Base-by-base conservation (phyloP, 2,113 vertebrate species). In the Podilymbus podiceps region DNA sequence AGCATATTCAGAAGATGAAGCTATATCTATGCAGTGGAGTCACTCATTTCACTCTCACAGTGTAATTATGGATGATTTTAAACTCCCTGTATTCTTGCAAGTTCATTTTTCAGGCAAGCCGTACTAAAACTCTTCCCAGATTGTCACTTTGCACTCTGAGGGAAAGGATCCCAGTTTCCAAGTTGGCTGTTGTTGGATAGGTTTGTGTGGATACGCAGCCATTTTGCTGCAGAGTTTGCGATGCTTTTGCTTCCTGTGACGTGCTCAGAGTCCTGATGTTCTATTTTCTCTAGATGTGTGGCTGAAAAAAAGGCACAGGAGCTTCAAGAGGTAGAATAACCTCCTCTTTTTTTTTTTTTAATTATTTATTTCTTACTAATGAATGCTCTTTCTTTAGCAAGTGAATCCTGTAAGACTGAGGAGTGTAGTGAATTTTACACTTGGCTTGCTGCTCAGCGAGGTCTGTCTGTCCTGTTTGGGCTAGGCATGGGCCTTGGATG, bases 101-200 rank as follows among this genome's bases (percentile, higher is more conserved):
- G 80, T 88, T 97, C 86, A n/a, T 80, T 92, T 95, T 94, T 82
- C 92, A 94, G 94, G 85, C 88, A 80, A 95, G 58, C 89, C 78
- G 35, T 85, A 67, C 64, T 94, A 78, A 93, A 93, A 72, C 13
- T 71, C 60, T 85, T 93, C 72, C 60, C 59, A 76, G 66, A 79
- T 10, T 95, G 77, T 95, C 83, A 56, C 50, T 94, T 95, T 93
- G 59, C 53, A 49, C 87, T 89, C 76, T 75, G 71, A 95, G 88
- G 55, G 75, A 69, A 84, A 81, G 49, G 76, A 69, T 92, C 73
- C 89, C 78, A 66, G 67, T 67, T 81, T 76, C 38, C 80, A 77
- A 50, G 46, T 17, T 83, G 81, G 60, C 78, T 82, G 85, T 78
- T 91, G 63, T 91, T 88, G 69, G 60, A 21, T 67, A 90, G 81